Base-by-base conservation (phyloP, 1,140 invertebrate species). In the Drosophila mauritiana region DNA sequence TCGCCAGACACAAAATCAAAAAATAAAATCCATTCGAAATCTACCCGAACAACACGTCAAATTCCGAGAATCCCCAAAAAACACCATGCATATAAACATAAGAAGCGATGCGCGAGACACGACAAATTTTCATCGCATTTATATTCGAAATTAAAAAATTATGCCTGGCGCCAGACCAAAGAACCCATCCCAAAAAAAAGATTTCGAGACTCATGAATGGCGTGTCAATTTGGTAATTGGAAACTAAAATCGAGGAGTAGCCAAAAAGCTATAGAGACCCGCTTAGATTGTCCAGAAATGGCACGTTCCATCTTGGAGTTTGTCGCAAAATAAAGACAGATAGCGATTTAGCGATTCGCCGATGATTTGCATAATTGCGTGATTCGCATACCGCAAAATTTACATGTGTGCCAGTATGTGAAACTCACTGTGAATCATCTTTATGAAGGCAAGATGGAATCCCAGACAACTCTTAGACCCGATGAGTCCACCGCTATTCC, bases 341-440 rank as follows among this genome's bases (percentile, higher is more conserved):
- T 70, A 65, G 54, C 73, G 77, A 86, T 78, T 45, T 20, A 12
- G 15, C 42, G 42, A 22, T 45, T 49, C 58, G 57, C 36, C 57
- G 37, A 64, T 86, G 59, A 88, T 83, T 88, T 88, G 83, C 84
- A 88, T 86, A 86, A 82, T 86, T 86, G 75, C 83, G 82, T 86
- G 82, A 86, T 86, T 86, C 65, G 82, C 78, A 86, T 86, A 49
- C 75, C 70, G 43, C 46, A 58, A 20, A 73, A 70, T 42, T 40
- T 67, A 31, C 51, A 51, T 73, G 65, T 65, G 65, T 69, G 64
- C 27, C 64, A 68, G 46, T 67, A 31, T 65, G 64, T 65, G 54
- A 63, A 63, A 63, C 42, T n/a, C 54, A 31, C 56, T 36, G 58
- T 84, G 82, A 86, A 88, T 86, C 82, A 77, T 70, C 64, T 27